Base-by-base conservation (phyloP, 2,888 invertebrate genomes). In the Stictocephala bisonia region DNA sequence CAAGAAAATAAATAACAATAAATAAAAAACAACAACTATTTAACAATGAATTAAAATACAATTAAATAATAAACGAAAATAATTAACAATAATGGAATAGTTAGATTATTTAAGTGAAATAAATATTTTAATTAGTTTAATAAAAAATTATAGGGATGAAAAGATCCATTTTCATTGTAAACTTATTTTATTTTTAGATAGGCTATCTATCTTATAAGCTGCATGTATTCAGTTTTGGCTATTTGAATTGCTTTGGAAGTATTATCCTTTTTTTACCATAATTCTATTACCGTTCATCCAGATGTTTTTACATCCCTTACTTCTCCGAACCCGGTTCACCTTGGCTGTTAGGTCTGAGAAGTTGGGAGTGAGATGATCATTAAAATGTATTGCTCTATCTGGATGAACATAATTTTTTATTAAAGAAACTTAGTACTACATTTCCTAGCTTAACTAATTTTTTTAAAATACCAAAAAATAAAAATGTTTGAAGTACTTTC, bases 201-300 rank as follows among this genome's bases (percentile, higher is more conserved):
- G 3, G 3, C 3, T 26, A 4, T 4, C 51, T 26, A 6, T 13
- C 15, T 4, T 56, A 26, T 13, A 4, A 27, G 24, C 2, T 9
- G 7, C 11, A 56, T 7, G n/a, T 56, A 26, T 2, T 3, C 3
- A 13, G 15, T 7, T n/a, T 27, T 9, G 2, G 15, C 15, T 56
- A 56, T 27, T 18, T 27, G 3, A 26, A 56, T 56, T 24, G 56
- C 56, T 27, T 27, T 56, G 3, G 26, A 4, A 13, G 26, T 27
- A 15, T 56, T 15, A 27, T 56, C 56, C 27, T n/a, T 56, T 56
- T n/a, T 27, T 56, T 4, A 56, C n/a, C 56, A 56, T 56, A 6
- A 56, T 56, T 13, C 27, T 4, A 56, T 24, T 56, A 9, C 56
- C 56, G 27, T 56, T 27, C n/a, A 56, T 2, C 56, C 56, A 56